These are phyloP conservation scores for Lagorchestes hirsutus DNA, from an alignment of 2,797 vertebrate genomes.

Conservation along the genomic window DNA sequence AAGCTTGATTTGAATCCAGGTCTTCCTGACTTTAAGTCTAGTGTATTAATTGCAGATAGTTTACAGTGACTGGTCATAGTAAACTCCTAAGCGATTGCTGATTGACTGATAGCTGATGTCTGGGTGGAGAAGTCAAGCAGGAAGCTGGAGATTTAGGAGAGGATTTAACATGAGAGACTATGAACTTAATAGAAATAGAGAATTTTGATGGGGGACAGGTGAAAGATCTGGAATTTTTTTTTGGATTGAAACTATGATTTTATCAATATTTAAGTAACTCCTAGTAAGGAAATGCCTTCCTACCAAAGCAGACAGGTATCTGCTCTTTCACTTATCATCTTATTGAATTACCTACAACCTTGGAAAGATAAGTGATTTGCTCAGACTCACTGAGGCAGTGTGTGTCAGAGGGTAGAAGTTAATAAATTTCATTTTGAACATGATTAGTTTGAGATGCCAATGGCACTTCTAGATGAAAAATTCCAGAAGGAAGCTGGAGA, in stretches of 20 bases:
- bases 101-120: neutral
- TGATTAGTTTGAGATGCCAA: neutral
- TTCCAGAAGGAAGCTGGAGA: neutral
- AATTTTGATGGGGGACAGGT: neutral
- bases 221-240: neutral
- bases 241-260: neutral
- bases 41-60: no score
- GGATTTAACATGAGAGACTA: neutral
- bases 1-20: no score
- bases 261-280: neutral
- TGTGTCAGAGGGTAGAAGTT: neutral
- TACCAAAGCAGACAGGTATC: neutral
- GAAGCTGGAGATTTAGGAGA: neutral
- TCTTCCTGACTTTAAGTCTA: no score
- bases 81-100: neutral
- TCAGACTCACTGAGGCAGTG: neutral
- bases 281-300: neutral
- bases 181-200: neutral
- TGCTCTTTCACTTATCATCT: neutral
- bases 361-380: neutral
- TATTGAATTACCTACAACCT: neutral
- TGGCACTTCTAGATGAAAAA: neutral
- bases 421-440: neutral
- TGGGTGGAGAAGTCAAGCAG: neutral
- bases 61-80: neutral